Evolutionary conservation across 2,888 invertebrate genomes (phyloP), one percentile per base, ranked within the genome.

Genomic region (Drosophila formosana): DNA sequence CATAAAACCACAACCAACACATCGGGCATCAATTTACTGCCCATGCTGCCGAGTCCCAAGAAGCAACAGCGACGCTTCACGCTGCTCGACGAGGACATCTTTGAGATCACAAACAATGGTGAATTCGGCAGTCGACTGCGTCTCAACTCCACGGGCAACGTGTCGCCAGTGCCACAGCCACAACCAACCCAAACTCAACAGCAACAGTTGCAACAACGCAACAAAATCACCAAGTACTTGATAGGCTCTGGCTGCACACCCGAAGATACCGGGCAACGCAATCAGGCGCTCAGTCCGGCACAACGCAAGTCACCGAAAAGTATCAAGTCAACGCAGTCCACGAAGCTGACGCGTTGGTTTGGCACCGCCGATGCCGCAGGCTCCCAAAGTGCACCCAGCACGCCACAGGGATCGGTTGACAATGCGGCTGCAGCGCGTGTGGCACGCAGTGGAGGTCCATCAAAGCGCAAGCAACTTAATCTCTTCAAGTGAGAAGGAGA

Each of bases 191-290:
- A 75, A 61, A 74, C 47, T 37, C 25, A 52, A 50, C 30, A 51
- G 60, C 61, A 57, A 56, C 65, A 49, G 53, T 49, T 62, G 68
- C 72, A 9, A 4, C 88, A 90, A 47, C 81, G 82, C 26, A 90
- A 90, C 51, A 91, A 92, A 78, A 92, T 92, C 18, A 92, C 92
- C 3, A 92, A 91, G 55, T 92, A 92, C 78, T 74, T 92, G 3
- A 90, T 91, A 39, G 82, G 89, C 5, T 69, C 83, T 8, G 75
- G 68, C 8, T 26, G 50, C 11, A 69, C 75, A 3, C 68, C 68
- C 4, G 83, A 83, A n/a, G 71, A 81, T 4, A 53, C 73, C 4
- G 45, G 11, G 5, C 57, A 62, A 30, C 79, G 62, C 11, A 55
- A 41, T 46, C 85, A 45, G 26, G 4, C n/a, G 37, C 37, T 34